Conservation (phyloP, 2,797 vertebrate species). For the Gadopsis marmoratus region DNA sequence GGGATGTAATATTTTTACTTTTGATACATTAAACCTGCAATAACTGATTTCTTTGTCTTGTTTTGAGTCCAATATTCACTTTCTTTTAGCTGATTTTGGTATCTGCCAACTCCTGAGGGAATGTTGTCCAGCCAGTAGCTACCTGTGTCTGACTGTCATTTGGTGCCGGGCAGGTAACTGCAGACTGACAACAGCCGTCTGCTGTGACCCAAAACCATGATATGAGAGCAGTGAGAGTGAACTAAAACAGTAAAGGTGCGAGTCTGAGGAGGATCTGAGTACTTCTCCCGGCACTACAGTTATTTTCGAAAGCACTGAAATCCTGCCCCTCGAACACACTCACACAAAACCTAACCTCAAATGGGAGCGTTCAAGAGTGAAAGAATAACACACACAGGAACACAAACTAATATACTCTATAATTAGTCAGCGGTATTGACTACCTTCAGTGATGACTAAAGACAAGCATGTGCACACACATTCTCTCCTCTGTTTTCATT, state of each 20-base stretch:
- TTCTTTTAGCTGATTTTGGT: too few relatives aligned
- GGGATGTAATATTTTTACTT: too few relatives aligned
- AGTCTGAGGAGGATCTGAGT: background rate
- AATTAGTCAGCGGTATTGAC: slow-evolving; percentile 37
- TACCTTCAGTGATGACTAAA: slow-evolving; percentile 27
- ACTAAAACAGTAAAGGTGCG: background rate
- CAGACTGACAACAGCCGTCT: too few relatives aligned
- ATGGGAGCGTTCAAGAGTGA: slow-evolving; percentile 21
- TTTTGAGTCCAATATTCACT: too few relatives aligned
- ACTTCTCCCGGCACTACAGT: background rate
- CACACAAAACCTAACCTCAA: slow-evolving; percentile 16
- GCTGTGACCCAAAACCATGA: too few relatives aligned
- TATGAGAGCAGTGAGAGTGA: background rate
- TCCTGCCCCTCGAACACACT: background rate
- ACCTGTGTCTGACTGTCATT: too few relatives aligned
- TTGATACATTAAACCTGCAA: too few relatives aligned
- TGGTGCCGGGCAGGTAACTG: too few relatives aligned
- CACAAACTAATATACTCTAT: slow-evolving; percentile 25
- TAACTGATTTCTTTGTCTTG: too few relatives aligned
- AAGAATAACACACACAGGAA: slow-evolving; percentile 35
- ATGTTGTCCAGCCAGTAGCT: too few relatives aligned
- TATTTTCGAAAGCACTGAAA: slow-evolving; percentile 1
- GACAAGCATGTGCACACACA: slow-evolving; percentile 29
- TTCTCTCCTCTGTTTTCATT: slow-evolving; percentile 34
- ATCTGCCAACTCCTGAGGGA: too few relatives aligned